Percentiles rank a stretch among this genome's conserved stretches.
Evolutionary conservation across 2,797 vertebrate species (phyloP).

Genomic region (Hypotaenidia okinawae): DNA sequence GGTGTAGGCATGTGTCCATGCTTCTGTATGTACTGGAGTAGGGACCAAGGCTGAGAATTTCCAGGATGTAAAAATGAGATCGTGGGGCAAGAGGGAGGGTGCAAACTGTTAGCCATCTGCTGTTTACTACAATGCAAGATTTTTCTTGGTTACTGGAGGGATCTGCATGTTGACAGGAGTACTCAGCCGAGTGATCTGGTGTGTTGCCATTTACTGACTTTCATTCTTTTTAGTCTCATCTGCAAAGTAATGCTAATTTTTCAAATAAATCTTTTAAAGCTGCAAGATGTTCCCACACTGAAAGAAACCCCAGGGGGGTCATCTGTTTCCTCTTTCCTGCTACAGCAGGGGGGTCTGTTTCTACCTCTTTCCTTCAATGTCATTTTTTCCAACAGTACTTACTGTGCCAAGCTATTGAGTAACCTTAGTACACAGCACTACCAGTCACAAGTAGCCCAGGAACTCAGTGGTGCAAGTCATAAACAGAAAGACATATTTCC

Average conservation of each 20-base stretch:
- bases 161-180: background rate
- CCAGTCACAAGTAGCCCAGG: background rate
- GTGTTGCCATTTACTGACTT: background rate
- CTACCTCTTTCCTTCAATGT: background rate
- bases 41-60: background rate
- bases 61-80: background rate
- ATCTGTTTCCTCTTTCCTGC: background rate
- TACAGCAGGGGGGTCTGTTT: background rate
- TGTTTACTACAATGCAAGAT: background rate
- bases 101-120: background rate
- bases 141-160: background rate
- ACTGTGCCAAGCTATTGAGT: background rate
- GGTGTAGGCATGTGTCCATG: rapidly evolving
- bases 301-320: background rate
- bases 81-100: rapidly evolving
- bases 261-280: constrained; percentile 4
- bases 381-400: background rate
- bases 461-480: background rate
- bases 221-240: background rate
- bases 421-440: background rate
- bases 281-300: constrained; percentile 23
- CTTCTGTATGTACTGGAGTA: background rate
- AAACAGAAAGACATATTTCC: background rate
- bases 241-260: constrained; percentile 30
- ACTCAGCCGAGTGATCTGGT: background rate